Evolutionary conservation across 2,888 invertebrate species (phyloP), one percentile per base, ranked within the genome.

Genomic region (Platynereis dumerilii): DNA sequence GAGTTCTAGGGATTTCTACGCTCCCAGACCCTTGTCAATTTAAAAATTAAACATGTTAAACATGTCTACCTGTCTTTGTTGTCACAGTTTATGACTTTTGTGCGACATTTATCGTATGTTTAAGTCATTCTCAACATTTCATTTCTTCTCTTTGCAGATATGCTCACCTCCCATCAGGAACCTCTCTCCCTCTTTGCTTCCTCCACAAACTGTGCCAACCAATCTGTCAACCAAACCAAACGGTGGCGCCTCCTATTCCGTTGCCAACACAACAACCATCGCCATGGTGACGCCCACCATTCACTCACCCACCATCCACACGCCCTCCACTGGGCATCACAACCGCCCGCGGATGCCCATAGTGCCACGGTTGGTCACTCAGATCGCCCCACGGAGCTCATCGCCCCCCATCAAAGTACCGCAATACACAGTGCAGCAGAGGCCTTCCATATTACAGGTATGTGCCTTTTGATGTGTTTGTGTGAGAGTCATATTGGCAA

Each of bases 371-470:
- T 15, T 61, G 34, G 61, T 61, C 39, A 61, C 54, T n/a, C n/a
- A n/a, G n/a, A n/a, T n/a, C 20, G 39, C 61, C 17, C 69, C 27
- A 73, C 34, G 66, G 27, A 60, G 59, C 10, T 54, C 26, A 20
- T 68, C 80, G 27, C 77, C 75, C 3, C 75, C 78, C 24, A 74
- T 80, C 58, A 70, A 76, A 65, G 76, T 80, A 26, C 80, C 80
- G 45, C 76, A 78, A 64, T 80, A 79, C 67, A 72, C 73, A 28
- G 60, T 70, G 12, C 34, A 34, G 39, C 59, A 45, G 20, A 2
- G 65, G 20, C 65, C 65, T 17, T 55, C 65, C 20, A 59, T 62
- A 26, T 52, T 61, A 39, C 61, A 61, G 55, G 61, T 61, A 61
- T n/a, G 53, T 53, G 24, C 2, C 39, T n/a, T 39, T 34, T 20